A percentile compares a stretch with the other conserved stretches of the same genome.
Conservation (phyloP, 1,140 invertebrate genomes). For the Physella acuta region DNA sequence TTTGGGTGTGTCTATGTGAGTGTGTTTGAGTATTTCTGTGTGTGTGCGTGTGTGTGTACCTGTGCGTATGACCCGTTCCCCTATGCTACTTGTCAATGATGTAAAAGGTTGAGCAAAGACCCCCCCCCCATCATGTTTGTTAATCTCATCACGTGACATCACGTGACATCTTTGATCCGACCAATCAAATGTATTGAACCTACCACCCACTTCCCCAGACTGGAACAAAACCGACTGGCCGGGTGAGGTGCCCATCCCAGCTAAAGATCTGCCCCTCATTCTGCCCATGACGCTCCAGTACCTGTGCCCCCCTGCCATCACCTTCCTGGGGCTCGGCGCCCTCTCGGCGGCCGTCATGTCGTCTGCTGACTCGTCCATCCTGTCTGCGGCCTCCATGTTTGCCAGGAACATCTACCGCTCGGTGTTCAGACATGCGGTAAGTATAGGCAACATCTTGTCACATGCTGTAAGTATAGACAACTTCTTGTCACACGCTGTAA, state of each 20-base stretch:
- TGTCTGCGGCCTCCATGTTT: slow-evolving; percentile 97
- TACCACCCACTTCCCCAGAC: slow-evolving; percentile 64
- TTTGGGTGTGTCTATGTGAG: too few relatives aligned
- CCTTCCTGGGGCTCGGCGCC: slow-evolving; percentile 96
- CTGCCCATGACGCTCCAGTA: slow-evolving; percentile 95
- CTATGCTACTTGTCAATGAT: too few relatives aligned
- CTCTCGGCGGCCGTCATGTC: slow-evolving; percentile 98
- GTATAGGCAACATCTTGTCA: too few relatives aligned
- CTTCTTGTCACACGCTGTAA: too few relatives aligned
- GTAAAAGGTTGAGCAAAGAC: too few relatives aligned
- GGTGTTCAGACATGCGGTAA: slow-evolving; percentile 87
- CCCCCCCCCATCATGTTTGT: too few relatives aligned
- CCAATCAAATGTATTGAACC: neutral
- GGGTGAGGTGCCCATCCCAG: slow-evolving; percentile 69
- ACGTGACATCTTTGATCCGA: neutral
- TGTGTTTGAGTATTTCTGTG: too few relatives aligned
- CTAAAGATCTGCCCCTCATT: slow-evolving; percentile 85
- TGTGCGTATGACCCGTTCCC: too few relatives aligned
- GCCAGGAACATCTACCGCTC: slow-evolving; percentile 96
- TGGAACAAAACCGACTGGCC: slow-evolving; percentile 88
- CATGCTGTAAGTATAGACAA: too few relatives aligned
- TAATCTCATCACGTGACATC: neutral
- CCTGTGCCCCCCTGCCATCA: slow-evolving; percentile 85
- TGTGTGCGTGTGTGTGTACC: too few relatives aligned
- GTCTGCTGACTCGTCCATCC: slow-evolving; percentile 94